Base-by-base conservation (phyloP, 2,113 vertebrate species). In the Limnothrissa miodon region DNA sequence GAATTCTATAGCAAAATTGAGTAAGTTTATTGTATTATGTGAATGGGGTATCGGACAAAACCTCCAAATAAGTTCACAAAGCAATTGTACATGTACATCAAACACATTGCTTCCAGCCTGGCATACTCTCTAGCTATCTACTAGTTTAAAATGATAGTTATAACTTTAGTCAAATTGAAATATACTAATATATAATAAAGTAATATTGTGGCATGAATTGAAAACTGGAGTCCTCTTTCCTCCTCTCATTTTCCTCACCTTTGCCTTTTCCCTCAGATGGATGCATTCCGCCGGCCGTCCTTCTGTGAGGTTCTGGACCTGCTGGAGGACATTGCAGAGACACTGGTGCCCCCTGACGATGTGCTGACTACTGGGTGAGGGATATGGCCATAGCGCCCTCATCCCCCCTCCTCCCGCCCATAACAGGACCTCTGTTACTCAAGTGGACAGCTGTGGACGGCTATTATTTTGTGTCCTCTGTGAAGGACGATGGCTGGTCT, bases 301-400 rank as follows among this genome's bases (percentile, higher is more conserved):
- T 95, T 95, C 88, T 85, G 90, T 0, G 92, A 95, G 84, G 85
- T 95, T 70, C 85, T 94, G 87, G 93, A 95, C 39, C 86, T 91
- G 78, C 29, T 95, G 85, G 95, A 94, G 82, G 93, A 95, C 29
- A 81, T 90, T 0, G 81, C 83, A 0, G 94, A 95, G 85, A 86
- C 70, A 23, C 86, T 95, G 84, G 93, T 93, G 13, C 66, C 88
- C 51, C 79, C 84, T 1, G 87, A 88, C 45, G 45, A 81, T 6
- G 80, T 74, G 44, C 82, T 88, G 81, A 85, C 81, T 42, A 86
- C 85, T 4, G 89, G 90, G 29, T 90, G 90, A 89, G 56, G 79
- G 78, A 36, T 53, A 42, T 42, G 42, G 42, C 2, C 42, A 42
- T 6, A 42, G 29, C 62, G 66, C 9, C 11, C 1, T 13, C 33